Base-by-base conservation (phyloP, 2,113 vertebrate genomes). In the Chaetorhynchus papuensis region DNA sequence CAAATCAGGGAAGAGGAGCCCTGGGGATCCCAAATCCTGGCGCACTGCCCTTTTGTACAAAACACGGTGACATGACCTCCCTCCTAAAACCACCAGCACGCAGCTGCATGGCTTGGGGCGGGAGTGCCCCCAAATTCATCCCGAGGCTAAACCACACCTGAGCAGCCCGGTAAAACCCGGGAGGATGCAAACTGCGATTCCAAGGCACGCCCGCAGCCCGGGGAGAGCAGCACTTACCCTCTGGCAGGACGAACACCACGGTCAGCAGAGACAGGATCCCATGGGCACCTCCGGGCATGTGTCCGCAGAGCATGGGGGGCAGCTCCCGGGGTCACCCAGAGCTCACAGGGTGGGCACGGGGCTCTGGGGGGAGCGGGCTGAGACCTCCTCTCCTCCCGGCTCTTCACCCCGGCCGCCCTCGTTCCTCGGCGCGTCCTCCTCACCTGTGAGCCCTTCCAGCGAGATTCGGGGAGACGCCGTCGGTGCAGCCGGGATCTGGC, bases 221-320 rank as follows among this genome's bases (percentile, higher is more conserved):
- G 30, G 31, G 8, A 35, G 39, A 4, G 57, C n/a, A 9, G 83
- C 75, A 97, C 97, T 97, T 85, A 97, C 97, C 97, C 47, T 90
- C 22, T 0, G 97, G 93, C 42, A 97, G 93, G 30, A 97, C 33
- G 1, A 92, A 68, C 22, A 83, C 45, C 57, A 94, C 16, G 0
- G 95, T 82, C 65, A 96, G n/a, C 87, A 97, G 89, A 5, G 90
- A 56, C 35, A 97, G 93, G 60, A 97, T 83, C 72, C 94, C 83
- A 9, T 70, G 63, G 71, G 71, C 84, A 30, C 84, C 85, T 31
- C 93, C 74, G 8, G 86, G 63, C 64, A 56, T 49, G 52, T 23
- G 76, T 89, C 92, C 28, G 4, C n/a, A 74, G 39, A 94, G 60
- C 97, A 97, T 90, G 60, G 78, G 68, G 77, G 49, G 21, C 53